A percentile compares a stretch with the other conserved stretches of the same genome.
These are phyloP conservation scores for Geotrupes spiniger DNA, from an alignment of 2,888 invertebrate species.

Conservation along the genomic window DNA sequence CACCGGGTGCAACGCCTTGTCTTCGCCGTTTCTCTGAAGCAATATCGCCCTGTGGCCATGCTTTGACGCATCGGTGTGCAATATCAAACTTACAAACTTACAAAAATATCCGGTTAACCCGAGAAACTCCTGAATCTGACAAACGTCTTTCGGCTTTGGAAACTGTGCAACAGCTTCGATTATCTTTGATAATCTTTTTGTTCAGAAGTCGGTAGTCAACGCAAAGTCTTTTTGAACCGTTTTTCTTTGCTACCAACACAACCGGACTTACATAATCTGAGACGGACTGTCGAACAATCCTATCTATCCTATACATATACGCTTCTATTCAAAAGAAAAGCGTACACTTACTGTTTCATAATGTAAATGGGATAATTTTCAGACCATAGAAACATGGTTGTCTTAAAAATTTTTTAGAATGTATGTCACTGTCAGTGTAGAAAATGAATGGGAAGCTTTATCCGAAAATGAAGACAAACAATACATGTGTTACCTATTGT, in stretches of 20 bases:
- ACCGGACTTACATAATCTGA: constrained; percentile 40
- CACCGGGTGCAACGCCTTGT: background rate
- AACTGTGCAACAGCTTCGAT: constrained; percentile 40
- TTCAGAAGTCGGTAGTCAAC: constrained; percentile 45
- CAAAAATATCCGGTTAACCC: constrained; percentile 34
- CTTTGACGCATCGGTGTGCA: background rate
- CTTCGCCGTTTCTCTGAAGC: background rate
- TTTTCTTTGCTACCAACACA: constrained; percentile 34
- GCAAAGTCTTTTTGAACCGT: constrained; percentile 35
- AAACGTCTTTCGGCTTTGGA: constrained; percentile 43
- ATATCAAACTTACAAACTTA: no score
- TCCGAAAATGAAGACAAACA: no score
- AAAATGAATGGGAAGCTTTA: no score
- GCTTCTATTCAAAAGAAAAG: no score
- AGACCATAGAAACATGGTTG: no score
- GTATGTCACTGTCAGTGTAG: no score
- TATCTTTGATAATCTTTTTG: constrained; percentile 32
- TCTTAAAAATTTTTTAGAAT: no score
- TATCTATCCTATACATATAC: no score
- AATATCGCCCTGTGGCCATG: background rate
- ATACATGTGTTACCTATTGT: no score
- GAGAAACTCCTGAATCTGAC: constrained; percentile 34
- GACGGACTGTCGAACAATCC: constrained; percentile 34
- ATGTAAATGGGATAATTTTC: no score
- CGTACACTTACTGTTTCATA: no score